Evolutionary conservation across 1,140 invertebrate species (phyloP).

Genomic region (Harlomillsia oculata): DNA sequence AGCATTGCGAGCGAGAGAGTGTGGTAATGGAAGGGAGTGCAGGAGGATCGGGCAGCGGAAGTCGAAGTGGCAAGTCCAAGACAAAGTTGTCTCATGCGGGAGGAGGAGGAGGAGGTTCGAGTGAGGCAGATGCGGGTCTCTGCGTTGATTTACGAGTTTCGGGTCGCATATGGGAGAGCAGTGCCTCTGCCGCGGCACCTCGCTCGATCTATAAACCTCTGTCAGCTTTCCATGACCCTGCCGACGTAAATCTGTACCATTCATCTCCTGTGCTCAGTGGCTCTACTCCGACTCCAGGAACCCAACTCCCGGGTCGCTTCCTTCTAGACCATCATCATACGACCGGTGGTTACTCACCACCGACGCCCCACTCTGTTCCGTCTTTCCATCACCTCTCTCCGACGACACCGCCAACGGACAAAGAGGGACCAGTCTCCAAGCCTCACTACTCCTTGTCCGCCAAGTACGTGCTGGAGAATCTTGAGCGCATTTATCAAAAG

Average conservation of each 20-base stretch:
- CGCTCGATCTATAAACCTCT: slow-evolving; percentile 34
- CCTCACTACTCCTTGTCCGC: slow-evolving; percentile 21
- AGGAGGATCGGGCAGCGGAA: not conserved
- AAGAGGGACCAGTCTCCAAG: not conserved
- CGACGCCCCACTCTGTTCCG: not conserved
- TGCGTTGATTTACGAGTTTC: slow-evolving; percentile 36
- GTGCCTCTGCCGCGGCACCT: slow-evolving; percentile 21
- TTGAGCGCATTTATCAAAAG: slow-evolving; percentile 32
- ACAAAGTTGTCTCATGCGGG: slow-evolving; percentile 9
- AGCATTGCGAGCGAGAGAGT: not conserved
- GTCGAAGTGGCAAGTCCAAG: not conserved
- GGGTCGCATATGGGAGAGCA: slow-evolving; percentile 34
- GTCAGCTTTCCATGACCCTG: slow-evolving; percentile 36
- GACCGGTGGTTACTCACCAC: not conserved
- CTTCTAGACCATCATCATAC: not conserved
- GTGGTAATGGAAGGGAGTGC: slow-evolving; percentile 1
- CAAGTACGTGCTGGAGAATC: slow-evolving; percentile 31
- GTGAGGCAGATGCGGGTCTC: slow-evolving; percentile 16
- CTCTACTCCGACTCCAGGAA: slow-evolving; percentile 18
- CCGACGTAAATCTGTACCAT: slow-evolving; percentile 35
- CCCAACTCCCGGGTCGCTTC: slow-evolving; percentile 7
- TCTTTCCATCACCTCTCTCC: not conserved
- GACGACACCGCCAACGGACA: not conserved
- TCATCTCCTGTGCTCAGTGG: too few relatives aligned
- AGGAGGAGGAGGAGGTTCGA: not conserved